phyloP scores from a whole-genome alignment of 2,113 vertebrate genomes.

The Leptobrachium leishanense region DNA sequence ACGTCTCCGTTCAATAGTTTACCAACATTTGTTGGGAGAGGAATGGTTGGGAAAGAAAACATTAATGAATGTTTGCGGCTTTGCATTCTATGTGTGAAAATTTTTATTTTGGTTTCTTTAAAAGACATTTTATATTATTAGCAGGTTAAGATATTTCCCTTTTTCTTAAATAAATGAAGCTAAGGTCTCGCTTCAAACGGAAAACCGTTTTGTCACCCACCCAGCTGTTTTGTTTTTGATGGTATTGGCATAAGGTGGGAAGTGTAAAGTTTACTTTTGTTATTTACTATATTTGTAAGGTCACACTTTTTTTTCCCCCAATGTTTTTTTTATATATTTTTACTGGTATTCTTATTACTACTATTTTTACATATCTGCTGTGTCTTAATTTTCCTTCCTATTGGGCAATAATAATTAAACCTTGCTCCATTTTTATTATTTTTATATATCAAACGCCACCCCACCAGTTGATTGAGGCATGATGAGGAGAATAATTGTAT shows the following conservation, averaged over 20 bases:
- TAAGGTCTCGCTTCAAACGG: neutral
- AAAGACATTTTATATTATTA: neutral
- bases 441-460: too few relatives aligned
- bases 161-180: neutral
- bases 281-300: too few relatives aligned
- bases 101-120: slow-evolving; percentile 8
- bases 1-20: slow-evolving; percentile 25
- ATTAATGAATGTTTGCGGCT: slow-evolving; percentile 24
- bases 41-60: slow-evolving; percentile 17
- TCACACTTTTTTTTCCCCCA: too few relatives aligned
- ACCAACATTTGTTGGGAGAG: slow-evolving; percentile 31
- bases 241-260: slow-evolving; percentile 1
- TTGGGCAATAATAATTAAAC: too few relatives aligned
- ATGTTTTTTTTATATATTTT: too few relatives aligned
- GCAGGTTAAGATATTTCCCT: too few relatives aligned
- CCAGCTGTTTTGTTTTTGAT: neutral
- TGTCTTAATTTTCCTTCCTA: too few relatives aligned
- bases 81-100: slow-evolving; percentile 5
- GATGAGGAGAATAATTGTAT: too few relatives aligned
- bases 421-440: too few relatives aligned
- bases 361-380: too few relatives aligned
- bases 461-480: too few relatives aligned
- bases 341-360: too few relatives aligned
- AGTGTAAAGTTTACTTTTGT: neutral
- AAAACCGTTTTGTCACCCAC: neutral